A percentile compares a stretch with the other conserved stretches of the same genome.
phyloP scores from a whole-genome alignment of 2,888 invertebrate species.

The Polyploca ridens region DNA sequence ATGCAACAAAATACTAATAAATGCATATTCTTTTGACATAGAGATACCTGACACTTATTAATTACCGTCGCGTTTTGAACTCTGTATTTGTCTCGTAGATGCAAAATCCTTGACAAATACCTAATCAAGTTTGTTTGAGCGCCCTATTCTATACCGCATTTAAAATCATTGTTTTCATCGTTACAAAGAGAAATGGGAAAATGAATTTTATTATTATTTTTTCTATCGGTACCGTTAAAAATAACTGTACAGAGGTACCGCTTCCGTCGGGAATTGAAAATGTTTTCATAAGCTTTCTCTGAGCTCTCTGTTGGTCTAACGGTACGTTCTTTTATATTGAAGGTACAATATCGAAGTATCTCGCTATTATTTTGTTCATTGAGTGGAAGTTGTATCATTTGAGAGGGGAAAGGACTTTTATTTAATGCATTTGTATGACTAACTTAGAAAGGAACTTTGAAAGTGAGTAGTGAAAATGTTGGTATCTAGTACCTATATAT shows the following conservation, averaged over 20 bases:
- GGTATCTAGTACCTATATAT: no score
- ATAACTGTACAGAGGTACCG: not conserved
- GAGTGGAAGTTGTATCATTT: not conserved
- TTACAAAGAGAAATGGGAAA: conserved; percentile 6
- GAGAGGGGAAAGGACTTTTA: not conserved
- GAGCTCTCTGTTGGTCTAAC: conserved; percentile 3
- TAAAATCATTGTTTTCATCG: not conserved
- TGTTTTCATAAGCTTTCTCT: conserved; percentile 3
- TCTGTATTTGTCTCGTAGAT: no score
- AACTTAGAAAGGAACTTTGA: not conserved
- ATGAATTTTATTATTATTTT: not conserved
- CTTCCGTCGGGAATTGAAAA: not conserved
- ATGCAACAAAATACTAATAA: no score
- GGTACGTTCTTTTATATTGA: not conserved
- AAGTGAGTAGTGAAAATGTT: no score
- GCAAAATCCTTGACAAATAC: not conserved
- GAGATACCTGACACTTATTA: no score
- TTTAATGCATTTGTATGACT: not conserved
- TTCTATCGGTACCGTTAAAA: not conserved
- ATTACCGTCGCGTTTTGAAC: no score
- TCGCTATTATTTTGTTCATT: not conserved
- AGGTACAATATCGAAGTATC: not conserved
- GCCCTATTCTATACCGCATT: not conserved
- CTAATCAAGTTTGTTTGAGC: not conserved
- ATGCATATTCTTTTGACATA: no score